phyloP scores from a whole-genome alignment of 2,888 invertebrate species.

The Tetragonisca angustula region DNA sequence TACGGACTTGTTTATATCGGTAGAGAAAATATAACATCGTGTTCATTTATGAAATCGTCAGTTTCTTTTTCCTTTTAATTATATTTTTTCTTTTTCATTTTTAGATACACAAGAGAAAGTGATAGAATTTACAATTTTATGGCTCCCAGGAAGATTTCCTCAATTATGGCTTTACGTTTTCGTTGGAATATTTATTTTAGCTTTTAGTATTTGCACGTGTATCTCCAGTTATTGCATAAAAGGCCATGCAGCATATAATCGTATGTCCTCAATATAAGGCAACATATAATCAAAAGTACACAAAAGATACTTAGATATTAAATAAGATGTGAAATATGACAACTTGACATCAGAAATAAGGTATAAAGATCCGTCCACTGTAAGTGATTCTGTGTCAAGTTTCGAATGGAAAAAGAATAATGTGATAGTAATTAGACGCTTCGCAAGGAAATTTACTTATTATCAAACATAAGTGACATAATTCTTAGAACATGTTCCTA shows the following conservation, averaged over 20 bases:
- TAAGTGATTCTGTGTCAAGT: slow-evolving; percentile 63
- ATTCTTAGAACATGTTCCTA: slow-evolving; percentile 45
- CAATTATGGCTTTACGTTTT: slow-evolving; percentile 86
- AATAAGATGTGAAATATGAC: neutral
- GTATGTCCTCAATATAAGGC: slow-evolving; percentile 69
- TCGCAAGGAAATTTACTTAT: neutral
- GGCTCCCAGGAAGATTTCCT: slow-evolving; percentile 90
- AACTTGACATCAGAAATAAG: slow-evolving; percentile 56
- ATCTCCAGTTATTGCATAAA: slow-evolving; percentile 74
- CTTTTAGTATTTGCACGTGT: slow-evolving; percentile 71
- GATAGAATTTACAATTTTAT: slow-evolving; percentile 90
- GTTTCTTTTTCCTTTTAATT: neutral
- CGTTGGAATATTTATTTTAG: slow-evolving; percentile 78
- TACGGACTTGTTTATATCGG: slow-evolving; percentile 93
- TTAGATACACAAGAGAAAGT: slow-evolving; percentile 86
- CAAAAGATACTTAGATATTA: slow-evolving; percentile 22
- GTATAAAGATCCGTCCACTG: slow-evolving; percentile 71
- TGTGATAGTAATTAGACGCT: slow-evolving; percentile 3
- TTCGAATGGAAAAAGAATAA: slow-evolving; percentile 4
- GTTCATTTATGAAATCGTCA: neutral
- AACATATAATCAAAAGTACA: slow-evolving; percentile 8
- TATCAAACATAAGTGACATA: neutral
- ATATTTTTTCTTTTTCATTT: slow-evolving; percentile 75
- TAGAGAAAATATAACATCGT: slow-evolving; percentile 78
- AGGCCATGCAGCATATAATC: slow-evolving; percentile 74